Base-by-base conservation (phyloP, 2,113 vertebrate genomes). In the Mixornis gularis region DNA sequence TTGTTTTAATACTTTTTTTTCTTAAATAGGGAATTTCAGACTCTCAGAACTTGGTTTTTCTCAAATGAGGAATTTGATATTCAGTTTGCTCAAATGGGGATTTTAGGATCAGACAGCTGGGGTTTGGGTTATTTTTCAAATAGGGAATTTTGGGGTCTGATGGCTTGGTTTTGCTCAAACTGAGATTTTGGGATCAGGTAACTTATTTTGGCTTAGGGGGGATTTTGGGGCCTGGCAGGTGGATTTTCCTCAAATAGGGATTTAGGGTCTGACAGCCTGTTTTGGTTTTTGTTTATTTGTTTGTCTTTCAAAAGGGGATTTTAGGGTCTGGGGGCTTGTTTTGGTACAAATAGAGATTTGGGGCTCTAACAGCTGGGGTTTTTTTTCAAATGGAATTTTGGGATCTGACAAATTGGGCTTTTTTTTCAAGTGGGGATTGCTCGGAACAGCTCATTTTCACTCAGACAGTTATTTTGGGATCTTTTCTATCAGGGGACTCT, bases 351-450 rank as follows among this genome's bases (percentile, higher is more conserved):
- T 10, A 53, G 30, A 34, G 59, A 71, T 71, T 56, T 58, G 2
- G 3, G 63, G 6, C 11, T 21, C 17, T 12, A 8, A n/a, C 3
- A 25, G 21, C 29, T n/a, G n/a, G 46, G 29, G 7, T 3, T 1
- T 60, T 26, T 10, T 59, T 65, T 10, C 26, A 64, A 40, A 30
- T n/a, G 3, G 16, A 48, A 53, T 55, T 79, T 56, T 26, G 21
- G 17, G 12, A 8, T 20, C 17, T 24, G 29, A 63, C 14, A 69
- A 20, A 20, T 22, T 22, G 5, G 12, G 1, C 17, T 22, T 41
- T 49, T 38, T 51, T 43, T 25, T 21, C 5, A 15, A 9, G 24
- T 6, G 8, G 3, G 16, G 13, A 56, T 43, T 48, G 17, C 32
- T 55, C 17, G 10, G 7, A 30, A 2, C 9, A 4, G 1, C 34